Base-by-base conservation (phyloP, 2,113 vertebrate genomes). In the Poeciliopsis prolifica region DNA sequence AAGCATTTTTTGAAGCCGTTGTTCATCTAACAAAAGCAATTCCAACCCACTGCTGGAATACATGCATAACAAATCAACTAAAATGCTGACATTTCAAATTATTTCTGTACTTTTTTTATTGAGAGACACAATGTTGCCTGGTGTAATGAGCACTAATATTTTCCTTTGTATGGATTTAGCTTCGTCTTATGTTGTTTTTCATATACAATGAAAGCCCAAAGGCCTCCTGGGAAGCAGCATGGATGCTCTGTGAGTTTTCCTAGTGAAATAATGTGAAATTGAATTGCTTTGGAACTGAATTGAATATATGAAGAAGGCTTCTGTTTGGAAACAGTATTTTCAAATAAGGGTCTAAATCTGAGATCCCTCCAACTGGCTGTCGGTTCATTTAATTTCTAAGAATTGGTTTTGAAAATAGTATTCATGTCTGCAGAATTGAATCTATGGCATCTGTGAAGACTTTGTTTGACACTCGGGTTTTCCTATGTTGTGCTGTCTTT, bases 341-440 rank as follows among this genome's bases (percentile, higher is more conserved):
- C 79, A 87, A 84, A 84, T 77, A 87, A 76, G 72, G 67, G 66
- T 78, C 70, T 28, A 61, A 86, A 75, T 60, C 73, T 76, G 68
- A 78, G 22, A 82, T 80, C 80, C 63, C 76, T 81, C 84, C 61
- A 77, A 79, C 82, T 86, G 84, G 66, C 82, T 61, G 51, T 70
- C 78, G 66, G 68, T 79, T 80, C 83, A 82, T 89, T 90, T 90
- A 81, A 90, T 91, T 91, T 92, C 64, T 44, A 14, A 72, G 76
- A 69, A 70, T 65, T 42, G 22, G 79, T 68, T 83, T 82, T 26
- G 40, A 83, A 90, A 93, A 92, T 91, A 61, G 81, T 73, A 87
- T 92, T 90, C 83, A 88, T 94, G 91, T 92, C 89, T 91, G 72
- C 13, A 60, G 86, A 92, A 93, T 91, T 94, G 80, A 89, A 92